Conservation (phyloP, 2,888 invertebrate genomes). For the Neoaliturus tenellus region DNA sequence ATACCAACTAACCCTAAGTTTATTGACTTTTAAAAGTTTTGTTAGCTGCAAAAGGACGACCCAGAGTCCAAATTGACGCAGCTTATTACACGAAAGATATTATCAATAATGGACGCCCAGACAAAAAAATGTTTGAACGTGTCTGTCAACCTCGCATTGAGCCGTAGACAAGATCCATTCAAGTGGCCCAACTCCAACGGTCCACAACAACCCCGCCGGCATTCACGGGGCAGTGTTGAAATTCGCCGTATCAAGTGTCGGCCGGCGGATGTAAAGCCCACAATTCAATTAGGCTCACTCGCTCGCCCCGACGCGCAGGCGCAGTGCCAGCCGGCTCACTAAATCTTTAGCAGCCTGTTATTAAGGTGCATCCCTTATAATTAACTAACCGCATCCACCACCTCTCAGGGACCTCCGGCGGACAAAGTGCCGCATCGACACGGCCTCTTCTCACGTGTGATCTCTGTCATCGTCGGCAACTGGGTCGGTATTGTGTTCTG, state of each 20-base stretch:
- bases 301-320: background rate
- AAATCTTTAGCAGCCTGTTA: conserved; percentile 57
- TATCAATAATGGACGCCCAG: no score
- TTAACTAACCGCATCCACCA: conserved; percentile 13
- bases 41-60: no score
- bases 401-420: conserved; percentile 25
- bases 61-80: no score
- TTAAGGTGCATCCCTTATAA: conserved; percentile 50
- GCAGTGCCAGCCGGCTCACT: conserved; percentile 38
- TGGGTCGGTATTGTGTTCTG: no score
- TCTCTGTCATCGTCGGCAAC: background rate
- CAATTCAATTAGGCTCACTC: conserved; percentile 48
- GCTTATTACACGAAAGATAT: no score
- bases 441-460: background rate
- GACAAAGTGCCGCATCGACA: conserved; percentile 11
- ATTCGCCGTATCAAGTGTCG: conserved; percentile 48
- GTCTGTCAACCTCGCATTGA: no score
- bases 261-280: conserved; percentile 31
- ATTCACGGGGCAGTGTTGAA: conserved; percentile 41
- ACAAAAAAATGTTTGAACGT: no score
- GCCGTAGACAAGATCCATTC: no score
- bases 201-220: conserved; percentile 25
- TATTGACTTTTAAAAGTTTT: no score
- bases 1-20: no score
- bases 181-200: conserved; percentile 1